These are phyloP conservation scores for Caenorhabditis remanei DNA, from an alignment of 1,140 invertebrate genomes.

Conservation along the genomic window DNA sequence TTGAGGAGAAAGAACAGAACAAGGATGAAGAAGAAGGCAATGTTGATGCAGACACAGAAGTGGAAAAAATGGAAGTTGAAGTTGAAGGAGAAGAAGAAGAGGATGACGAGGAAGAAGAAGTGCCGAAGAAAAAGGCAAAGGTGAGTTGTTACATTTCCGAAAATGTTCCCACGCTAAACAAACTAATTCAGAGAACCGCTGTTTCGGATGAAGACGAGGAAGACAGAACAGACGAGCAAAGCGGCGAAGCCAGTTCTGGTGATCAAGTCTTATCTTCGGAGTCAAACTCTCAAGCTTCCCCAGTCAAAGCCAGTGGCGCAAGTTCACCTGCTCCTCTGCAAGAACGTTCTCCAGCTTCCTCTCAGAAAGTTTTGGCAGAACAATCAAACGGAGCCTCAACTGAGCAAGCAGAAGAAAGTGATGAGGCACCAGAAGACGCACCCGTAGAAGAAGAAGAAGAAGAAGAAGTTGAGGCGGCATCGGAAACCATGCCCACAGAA, in stretches of 20 bases:
- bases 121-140: constrained; percentile 14
- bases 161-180: background rate
- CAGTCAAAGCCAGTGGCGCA: background rate
- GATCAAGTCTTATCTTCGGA: background rate
- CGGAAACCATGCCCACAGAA: background rate
- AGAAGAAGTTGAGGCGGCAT: constrained; percentile 1
- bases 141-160: background rate
- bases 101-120: constrained; percentile 51
- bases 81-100: constrained; percentile 5
- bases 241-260: background rate
- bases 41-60: background rate
- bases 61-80: background rate
- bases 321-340: no score
- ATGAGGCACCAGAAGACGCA: background rate
- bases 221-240: background rate
- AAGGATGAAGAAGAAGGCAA: background rate
- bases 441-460: background rate
- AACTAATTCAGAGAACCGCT: constrained; percentile 8
- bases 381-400: no score
- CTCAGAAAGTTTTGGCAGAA: no score
- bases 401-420: background rate
- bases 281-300: background rate
- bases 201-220: constrained; percentile 44
- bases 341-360: no score
- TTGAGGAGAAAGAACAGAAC: background rate